Evolutionary conservation across 1,140 invertebrate genomes (phyloP).

Genomic region (Apis laboriosa): DNA sequence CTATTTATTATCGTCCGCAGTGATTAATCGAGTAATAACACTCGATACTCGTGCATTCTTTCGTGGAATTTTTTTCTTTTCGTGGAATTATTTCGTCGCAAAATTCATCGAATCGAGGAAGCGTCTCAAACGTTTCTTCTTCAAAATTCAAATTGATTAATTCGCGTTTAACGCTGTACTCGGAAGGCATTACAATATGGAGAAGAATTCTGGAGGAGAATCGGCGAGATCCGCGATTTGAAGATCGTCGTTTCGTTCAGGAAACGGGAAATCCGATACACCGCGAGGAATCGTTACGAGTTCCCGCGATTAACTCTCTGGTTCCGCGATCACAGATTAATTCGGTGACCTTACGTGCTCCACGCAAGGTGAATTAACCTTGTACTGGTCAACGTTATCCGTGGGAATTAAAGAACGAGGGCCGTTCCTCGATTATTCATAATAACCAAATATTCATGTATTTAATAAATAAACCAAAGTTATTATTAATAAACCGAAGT

Average conservation of each 20-base stretch:
- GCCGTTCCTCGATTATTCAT: no score
- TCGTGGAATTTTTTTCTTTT: no score
- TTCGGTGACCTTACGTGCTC: conserved; percentile 19
- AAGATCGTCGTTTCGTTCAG: conserved; percentile 28
- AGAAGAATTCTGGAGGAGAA: neutral
- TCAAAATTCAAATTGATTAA: no score
- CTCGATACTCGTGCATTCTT: no score
- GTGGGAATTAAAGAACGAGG: neutral
- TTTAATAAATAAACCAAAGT: no score
- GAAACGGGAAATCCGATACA: conserved; percentile 47
- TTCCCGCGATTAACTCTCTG: conserved; percentile 37
- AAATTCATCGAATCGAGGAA: no score
- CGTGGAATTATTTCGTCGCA: no score
- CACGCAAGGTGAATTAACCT: neutral
- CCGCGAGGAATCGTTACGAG: conserved; percentile 15
- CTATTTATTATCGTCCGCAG: no score
- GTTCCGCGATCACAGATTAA: conserved; percentile 28
- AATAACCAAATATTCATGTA: neutral
- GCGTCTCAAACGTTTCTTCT: no score
- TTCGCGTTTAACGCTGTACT: no score
- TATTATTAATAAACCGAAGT: no score
- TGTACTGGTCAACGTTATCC: neutral
- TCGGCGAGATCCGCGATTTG: neutral
- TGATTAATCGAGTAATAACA: no score
- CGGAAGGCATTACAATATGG: neutral